Evolutionary conservation across 2,797 vertebrate genomes (phyloP), one percentile per base, ranked within the genome.

Genomic region (Synaphobranchus kaupii): DNA sequence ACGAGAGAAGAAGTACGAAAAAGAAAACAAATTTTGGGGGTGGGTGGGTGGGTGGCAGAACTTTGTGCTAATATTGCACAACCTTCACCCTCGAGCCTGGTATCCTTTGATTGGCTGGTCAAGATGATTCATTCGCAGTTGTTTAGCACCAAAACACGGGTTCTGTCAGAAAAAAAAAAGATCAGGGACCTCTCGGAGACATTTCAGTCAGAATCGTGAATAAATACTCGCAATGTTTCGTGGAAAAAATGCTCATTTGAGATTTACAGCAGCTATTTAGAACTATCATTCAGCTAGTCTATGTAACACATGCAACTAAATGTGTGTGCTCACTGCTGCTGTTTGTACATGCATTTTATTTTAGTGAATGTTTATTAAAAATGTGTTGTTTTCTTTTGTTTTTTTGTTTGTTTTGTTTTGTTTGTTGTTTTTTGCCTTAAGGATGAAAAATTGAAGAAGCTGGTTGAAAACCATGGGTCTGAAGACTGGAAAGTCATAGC

Each of bases 401-500:
- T n/a, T n/a, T n/a, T n/a, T n/a, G n/a, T n/a, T n/a, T 83, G 85
- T 91, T 58, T 89, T 85, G 76, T 83, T 81, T 90, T 83, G 88
- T 12, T 3, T 56, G n/a, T 15, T 87, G 89, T 78, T 93, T 92
- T 89, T 91, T 90, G 90, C 87, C 90, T 82, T 88, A 93, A 99
- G 99, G 99, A 99, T 94, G 99, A 99, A 93, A 99, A 99, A 92
- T 88, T 99, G 89, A 99, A 99, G 95, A 98, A 98, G 93, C 95
- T 99, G 82, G 98, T 99, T 88, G 98, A 99, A 91, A 96, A 98
- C 92, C 97, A 99, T 92, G 98, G 98, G 90, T 98, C 98, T 89
- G 98, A 99, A 92, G 98, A 99, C 94, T 99, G 99, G 99, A 99
- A 99, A 96, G 92, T 98, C 91, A 98, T 99, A 91, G 98, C 98